phyloP scores from a whole-genome alignment of 2,797 vertebrate genomes.

The Pachyuromys duprasi region DNA sequence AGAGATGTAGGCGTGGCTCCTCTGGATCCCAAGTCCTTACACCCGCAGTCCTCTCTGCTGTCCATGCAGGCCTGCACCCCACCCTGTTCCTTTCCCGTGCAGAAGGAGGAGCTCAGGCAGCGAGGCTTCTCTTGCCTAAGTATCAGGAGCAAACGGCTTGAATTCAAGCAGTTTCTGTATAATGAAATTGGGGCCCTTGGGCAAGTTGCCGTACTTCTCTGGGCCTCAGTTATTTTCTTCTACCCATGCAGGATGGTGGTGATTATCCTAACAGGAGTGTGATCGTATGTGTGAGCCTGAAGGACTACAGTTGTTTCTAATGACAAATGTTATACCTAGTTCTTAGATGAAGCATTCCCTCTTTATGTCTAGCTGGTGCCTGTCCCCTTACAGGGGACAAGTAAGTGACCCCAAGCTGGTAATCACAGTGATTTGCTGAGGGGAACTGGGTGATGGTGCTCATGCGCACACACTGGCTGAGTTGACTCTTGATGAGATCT shows the following conservation, averaged over 20 bases:
- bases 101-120: neutral
- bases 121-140: neutral
- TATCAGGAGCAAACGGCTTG: neutral
- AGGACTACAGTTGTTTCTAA: neutral
- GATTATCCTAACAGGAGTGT: neutral
- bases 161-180: neutral
- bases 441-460: neutral
- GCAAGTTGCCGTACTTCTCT: neutral
- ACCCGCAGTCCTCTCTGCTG: neutral
- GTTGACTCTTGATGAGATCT: slow-evolving; percentile 6
- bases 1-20: too few species aligned
- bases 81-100: neutral
- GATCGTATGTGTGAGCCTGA: neutral
- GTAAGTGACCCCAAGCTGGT: neutral
- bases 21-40: neutral
- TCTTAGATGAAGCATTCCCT: neutral
- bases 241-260: neutral
- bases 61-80: accelerated
- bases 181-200: neutral
- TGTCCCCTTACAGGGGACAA: neutral
- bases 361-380: neutral
- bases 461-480: neutral
- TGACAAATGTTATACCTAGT: neutral
- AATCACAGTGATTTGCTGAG: neutral
- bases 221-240: neutral